Base-by-base conservation (phyloP, 1,140 invertebrate genomes). In the Sycophaga agraensis region DNA sequence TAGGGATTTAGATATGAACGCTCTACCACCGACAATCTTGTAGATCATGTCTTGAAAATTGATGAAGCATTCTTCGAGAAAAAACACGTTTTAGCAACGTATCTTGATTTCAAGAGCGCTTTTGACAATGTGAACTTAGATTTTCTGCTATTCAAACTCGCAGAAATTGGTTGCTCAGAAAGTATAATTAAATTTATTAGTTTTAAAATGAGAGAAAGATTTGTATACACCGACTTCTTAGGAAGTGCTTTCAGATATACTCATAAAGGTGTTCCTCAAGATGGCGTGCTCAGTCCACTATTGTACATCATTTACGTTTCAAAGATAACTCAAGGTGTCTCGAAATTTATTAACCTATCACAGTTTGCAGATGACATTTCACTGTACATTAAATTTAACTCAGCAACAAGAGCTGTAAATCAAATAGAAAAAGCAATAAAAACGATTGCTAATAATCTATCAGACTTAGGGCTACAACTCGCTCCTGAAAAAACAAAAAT, bases 231-330 rank as follows among this genome's bases (percentile, higher is more conserved):
- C 4, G 35, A 58, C 19, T 39, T 2, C 12, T 5, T 57, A 22
- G 19, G 14, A 11, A 11, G 24, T 19, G 17, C 24, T 7, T 49
- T 26, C 16, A 37, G 45, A 14, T 1, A 5, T 3, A 8, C 45
- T 2, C 11, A 43, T 21, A 51, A 37, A 37, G 48, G 48, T 19
- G 45, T 58, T 17, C 56, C 43, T 11, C 43, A 58, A 39, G 45
- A 45, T 7, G 56, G 43, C 0, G 56, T 48, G 0, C 22, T 58
- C 2, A 58, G 56, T 21, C 56, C 56, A 2, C 35, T 58, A 2
- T 31, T 58, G 6, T 58, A 49, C 17, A 48, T 40, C n/a, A 48
- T 58, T 39, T 58, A 58, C 49, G 45, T 58, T 4, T 35, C 31
- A 3, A 19, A 17, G 26, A 51, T 51, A 14, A 21, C 19, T 1